phyloP scores from a whole-genome alignment of 2,113 vertebrate species.

The Protomyctophum bolini region DNA sequence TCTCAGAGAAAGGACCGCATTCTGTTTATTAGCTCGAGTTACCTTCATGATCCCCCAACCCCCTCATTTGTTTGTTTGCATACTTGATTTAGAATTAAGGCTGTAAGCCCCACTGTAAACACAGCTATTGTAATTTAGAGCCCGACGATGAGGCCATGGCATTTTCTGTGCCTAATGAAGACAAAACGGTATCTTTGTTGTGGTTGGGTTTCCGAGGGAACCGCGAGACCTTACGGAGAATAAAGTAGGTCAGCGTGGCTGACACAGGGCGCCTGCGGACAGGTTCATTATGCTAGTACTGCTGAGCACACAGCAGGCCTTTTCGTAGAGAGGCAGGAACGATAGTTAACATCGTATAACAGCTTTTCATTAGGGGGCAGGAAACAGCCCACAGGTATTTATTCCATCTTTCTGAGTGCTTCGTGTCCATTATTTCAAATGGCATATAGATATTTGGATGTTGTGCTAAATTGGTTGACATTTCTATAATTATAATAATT shows the following conservation, averaged over 20 bases:
- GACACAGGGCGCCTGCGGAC: conserved; percentile 71
- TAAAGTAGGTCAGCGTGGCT: conserved; percentile 75
- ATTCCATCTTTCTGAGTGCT: conserved; percentile 67
- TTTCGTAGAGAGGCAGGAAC: conserved; percentile 45
- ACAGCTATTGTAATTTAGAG: conserved; percentile 65
- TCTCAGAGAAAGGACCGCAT: conserved; percentile 12
- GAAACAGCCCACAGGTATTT: conserved; percentile 64
- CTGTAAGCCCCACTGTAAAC: conserved; percentile 56
- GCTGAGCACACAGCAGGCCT: conserved; percentile 56
- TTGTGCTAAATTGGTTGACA: conserved; percentile 18
- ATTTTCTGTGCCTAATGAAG: conserved; percentile 76
- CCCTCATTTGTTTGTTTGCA: conserved; percentile 63
- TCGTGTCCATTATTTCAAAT: conserved; percentile 63
- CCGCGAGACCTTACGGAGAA: conserved; percentile 68
- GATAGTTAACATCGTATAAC: conserved; percentile 57
- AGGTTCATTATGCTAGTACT: conserved; percentile 57
- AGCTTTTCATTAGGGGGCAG: conserved; percentile 61
- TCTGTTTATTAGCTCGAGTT: conserved; percentile 35
- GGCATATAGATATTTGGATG: conserved; percentile 20
- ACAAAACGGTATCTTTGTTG: conserved; percentile 77
- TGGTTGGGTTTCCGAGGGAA: conserved; percentile 64
- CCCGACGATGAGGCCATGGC: conserved; percentile 51
- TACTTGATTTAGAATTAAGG: conserved; percentile 59
- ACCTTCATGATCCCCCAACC: conserved; percentile 18
- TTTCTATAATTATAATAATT: conserved; percentile 4